Evolutionary conservation across 2,113 vertebrate species (phyloP).

Genomic region (Engystomops pustulosus): DNA sequence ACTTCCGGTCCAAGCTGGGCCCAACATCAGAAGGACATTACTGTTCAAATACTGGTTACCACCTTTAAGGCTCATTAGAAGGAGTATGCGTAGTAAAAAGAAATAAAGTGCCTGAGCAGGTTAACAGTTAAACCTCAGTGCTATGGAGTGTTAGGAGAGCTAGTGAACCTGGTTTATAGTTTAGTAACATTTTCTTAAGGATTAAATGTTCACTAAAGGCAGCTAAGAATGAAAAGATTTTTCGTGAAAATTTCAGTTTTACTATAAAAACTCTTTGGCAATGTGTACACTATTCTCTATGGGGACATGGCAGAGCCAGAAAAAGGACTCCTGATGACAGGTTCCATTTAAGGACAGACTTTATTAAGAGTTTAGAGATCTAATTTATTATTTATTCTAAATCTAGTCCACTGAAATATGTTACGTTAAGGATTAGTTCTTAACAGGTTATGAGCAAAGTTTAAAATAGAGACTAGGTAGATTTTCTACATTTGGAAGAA

Average conservation of each 20-base stretch:
- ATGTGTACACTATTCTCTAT: no score
- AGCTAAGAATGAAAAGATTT: not conserved
- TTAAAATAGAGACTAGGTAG: not conserved
- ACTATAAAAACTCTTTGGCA: no score
- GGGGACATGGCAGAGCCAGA: no score
- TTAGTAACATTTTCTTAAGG: not conserved
- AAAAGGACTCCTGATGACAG: no score
- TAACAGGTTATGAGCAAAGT: not conserved
- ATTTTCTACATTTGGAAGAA: not conserved
- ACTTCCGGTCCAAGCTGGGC: no score
- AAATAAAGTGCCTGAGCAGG: not conserved
- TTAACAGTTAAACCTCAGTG: no score
- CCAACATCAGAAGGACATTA: no score
- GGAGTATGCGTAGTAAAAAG: not conserved
- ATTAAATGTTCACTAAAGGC: not conserved
- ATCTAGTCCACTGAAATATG: not conserved
- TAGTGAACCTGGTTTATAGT: not conserved
- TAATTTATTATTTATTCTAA: not conserved
- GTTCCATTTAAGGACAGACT: not conserved
- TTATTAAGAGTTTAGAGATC: not conserved
- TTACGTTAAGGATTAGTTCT: not conserved
- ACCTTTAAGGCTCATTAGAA: no score
- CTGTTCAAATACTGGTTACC: no score
- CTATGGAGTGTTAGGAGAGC: not conserved
- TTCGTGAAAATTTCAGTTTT: no score